Conservation (phyloP, 2,113 vertebrate genomes). For the Alligator mississippiensis region DNA sequence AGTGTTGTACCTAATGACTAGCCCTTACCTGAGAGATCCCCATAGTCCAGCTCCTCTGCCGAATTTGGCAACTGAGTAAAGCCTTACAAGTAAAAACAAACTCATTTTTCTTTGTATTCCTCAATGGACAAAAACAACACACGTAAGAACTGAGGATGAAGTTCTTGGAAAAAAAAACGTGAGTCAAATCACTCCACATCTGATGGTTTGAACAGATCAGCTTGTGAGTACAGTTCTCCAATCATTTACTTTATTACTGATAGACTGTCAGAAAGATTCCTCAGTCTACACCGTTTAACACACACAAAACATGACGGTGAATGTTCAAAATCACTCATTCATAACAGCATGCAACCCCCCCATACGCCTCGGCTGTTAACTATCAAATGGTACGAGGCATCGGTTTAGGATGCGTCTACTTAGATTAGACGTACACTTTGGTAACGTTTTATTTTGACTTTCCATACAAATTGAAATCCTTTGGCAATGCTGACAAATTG, state of each 20-base stretch:
- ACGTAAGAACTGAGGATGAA: conserved; percentile 79
- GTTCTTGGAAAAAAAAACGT: conserved; percentile 47
- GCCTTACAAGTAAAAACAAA: conserved; percentile 88
- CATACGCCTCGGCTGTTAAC: neutral
- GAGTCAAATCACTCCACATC: conserved; percentile 68
- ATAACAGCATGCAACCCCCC: conserved; percentile 78
- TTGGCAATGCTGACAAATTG: conserved; percentile 44
- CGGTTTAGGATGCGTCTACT: conserved; percentile 51
- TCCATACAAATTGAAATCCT: conserved; percentile 28
- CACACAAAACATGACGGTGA: conserved; percentile 70
- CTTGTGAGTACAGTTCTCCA: conserved; percentile 49
- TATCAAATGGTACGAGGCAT: neutral
- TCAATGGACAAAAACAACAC: conserved; percentile 82
- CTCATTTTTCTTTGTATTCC: conserved; percentile 81
- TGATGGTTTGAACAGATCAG: conserved; percentile 54
- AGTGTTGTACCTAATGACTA: conserved; percentile 77
- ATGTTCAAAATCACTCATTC: conserved; percentile 73
- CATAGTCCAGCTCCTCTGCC: conserved; percentile 86
- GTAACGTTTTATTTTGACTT: conserved; percentile 31
- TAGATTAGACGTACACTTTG: neutral
- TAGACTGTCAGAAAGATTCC: conserved; percentile 69
- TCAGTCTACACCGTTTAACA: conserved; percentile 77
- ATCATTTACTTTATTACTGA: conserved; percentile 48
- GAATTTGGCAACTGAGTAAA: conserved; percentile 88
- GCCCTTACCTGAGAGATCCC: conserved; percentile 87